phyloP scores from a whole-genome alignment of 2,888 invertebrate species.

The Plutella xylostella region DNA sequence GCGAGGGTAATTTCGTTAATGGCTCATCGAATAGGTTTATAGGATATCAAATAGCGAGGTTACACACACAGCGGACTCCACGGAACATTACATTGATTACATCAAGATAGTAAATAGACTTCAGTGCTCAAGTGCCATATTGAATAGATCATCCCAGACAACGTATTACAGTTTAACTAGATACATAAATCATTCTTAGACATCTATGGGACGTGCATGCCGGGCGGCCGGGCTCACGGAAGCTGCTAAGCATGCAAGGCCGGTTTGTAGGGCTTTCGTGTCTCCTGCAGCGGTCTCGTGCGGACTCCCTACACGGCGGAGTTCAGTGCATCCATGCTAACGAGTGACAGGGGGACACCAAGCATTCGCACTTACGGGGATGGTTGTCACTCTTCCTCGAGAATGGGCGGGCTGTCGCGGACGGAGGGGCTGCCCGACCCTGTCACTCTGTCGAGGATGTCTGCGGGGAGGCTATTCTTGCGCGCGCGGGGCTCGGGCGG shows the following conservation, averaged over 20 bases:
- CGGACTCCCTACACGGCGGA: conserved; percentile 29
- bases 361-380: conserved; percentile 52
- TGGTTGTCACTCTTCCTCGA: conserved; percentile 51
- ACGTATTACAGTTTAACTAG: not conserved
- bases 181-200: conserved; percentile 19
- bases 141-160: not conserved
- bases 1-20: no score
- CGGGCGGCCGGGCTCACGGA: conserved; percentile 30
- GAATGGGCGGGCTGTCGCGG: conserved; percentile 29
- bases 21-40: no score
- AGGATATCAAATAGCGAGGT: no score
- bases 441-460: conserved; percentile 45
- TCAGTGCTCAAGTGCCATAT: no score
- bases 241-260: conserved; percentile 61
- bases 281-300: no score
- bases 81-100: no score
- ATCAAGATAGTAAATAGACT: no score
- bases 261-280: conserved; percentile 6
- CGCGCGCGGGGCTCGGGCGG: conserved; percentile 52
- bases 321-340: conserved; percentile 50
- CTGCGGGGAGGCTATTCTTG: conserved; percentile 60
- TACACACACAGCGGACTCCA: no score
- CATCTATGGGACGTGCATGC: conserved; percentile 36
- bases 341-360: conserved; percentile 60
- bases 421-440: conserved; percentile 23